Conservation (phyloP, 2,797 vertebrate genomes). For the Tympanoctomys barrerae region DNA sequence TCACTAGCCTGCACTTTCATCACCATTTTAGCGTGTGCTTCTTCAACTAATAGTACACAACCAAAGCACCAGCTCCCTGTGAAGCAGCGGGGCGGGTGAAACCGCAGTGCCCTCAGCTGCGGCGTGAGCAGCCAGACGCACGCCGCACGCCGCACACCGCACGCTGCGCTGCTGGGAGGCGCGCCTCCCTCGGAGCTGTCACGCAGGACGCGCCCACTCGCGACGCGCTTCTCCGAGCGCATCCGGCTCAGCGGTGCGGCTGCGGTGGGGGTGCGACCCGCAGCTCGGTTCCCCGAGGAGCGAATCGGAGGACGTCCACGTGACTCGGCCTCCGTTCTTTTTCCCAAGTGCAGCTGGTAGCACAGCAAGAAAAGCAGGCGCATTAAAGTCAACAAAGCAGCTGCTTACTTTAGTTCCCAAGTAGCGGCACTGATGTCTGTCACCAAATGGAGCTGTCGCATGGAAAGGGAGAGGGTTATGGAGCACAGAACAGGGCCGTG, state of each 20-base stretch:
- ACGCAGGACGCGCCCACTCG: no score
- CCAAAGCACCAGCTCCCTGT: no score
- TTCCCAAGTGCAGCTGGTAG: conserved; percentile 60
- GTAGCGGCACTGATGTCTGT: conserved; percentile 68
- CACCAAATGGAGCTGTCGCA: conserved; percentile 61
- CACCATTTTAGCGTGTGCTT: neutral
- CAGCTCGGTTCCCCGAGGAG: conserved; percentile 42
- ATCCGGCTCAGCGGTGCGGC: neutral
- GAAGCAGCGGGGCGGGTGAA: no score
- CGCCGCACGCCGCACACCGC: no score
- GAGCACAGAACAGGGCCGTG: conserved; percentile 1
- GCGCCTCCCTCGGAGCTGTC: no score
- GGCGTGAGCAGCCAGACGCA: no score
- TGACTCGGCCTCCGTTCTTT: neutral
- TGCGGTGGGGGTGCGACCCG: conserved; percentile 3
- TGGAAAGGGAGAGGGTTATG: neutral
- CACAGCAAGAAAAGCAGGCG: conserved; percentile 64
- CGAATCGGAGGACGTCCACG: conserved; percentile 50
- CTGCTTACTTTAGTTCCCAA: conserved; percentile 73
- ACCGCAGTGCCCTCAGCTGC: neutral
- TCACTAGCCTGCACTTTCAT: neutral
- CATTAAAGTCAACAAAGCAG: conserved; percentile 72
- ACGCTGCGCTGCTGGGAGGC: no score
- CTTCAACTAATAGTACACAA: neutral
- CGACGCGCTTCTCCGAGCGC: neutral